These are phyloP conservation scores for Callaeas wilsoni DNA, from an alignment of 2,113 vertebrate genomes.

Conservation along the genomic window DNA sequence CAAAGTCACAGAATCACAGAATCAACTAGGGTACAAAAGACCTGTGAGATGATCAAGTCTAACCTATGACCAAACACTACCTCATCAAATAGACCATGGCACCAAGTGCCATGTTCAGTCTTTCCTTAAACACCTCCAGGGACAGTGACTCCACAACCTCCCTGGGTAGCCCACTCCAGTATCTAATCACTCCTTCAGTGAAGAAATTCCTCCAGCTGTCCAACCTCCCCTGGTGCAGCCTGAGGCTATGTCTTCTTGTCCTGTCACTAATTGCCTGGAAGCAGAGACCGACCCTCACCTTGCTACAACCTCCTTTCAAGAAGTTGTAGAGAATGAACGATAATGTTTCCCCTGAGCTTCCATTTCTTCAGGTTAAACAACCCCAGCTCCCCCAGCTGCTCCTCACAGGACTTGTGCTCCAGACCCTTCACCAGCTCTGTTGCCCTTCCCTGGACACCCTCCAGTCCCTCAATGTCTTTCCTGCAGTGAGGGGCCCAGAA, in stretches of 20 bases:
- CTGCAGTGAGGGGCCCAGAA: not conserved
- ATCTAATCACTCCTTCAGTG: not conserved
- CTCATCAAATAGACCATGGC: not conserved
- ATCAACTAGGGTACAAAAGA: not conserved
- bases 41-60: too few relatives aligned
- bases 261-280: not conserved
- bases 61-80: not conserved
- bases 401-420: not conserved
- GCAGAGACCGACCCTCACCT: not conserved
- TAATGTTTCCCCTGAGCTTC: not conserved
- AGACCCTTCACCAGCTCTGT: not conserved
- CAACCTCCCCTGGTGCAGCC: not conserved
- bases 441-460: not conserved
- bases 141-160: not conserved
- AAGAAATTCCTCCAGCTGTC: not conserved
- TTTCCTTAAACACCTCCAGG: not conserved
- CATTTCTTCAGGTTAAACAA: fast-evolving
- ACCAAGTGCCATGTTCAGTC: not conserved
- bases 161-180: not conserved
- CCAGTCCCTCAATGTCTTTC: too few relatives aligned
- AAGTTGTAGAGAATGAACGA: not conserved
- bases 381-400: not conserved
- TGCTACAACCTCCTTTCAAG: not conserved
- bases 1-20: not conserved
- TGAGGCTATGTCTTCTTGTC: not conserved